Base-by-base conservation (phyloP, 2,888 invertebrate species). In the Adineta ricciae region DNA sequence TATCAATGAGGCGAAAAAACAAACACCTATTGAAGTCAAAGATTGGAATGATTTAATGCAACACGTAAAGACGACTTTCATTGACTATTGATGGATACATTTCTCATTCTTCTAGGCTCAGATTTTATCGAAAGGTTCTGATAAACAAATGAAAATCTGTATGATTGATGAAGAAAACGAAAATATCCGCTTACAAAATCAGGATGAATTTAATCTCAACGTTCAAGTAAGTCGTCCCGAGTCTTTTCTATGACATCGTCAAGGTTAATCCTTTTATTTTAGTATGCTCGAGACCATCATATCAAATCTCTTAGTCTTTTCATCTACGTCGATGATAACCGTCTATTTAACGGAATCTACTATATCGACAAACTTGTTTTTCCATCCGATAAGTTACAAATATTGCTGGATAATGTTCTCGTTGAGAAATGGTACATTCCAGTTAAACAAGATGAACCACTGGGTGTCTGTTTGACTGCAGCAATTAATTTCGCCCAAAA, bases 381-480 rank as follows among this genome's bases (percentile, higher is more conserved):
- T 78, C 78, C 78, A 7, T 5, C 21, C 11, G 41, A 78, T 78
- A 78, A 78, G 41, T 78, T 78, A 78, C 21, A 41, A 78, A 14
- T 41, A 21, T 41, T 78, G 14, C 1, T 41, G 14, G 78, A 78
- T 24, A 78, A 78, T 9, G 41, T 78, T 1, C 78, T 78, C n/a
- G 24, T 32, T 24, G 78, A 78, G n/a, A 78, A 78, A 78, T 78
- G 78, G 78, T 78, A 78, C 19, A 78, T 78, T 24, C 78, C 78
- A 78, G 38, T 38, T 2, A 78, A 78, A 78, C 89, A 89, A 86
- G 91, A 91, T 83, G 92, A 92, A 87, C 91, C 91, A 16, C 88
- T 92, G 14, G 91, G 91, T 24, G 90, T 90, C 87, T 92, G 92
- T 88, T 88, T 92, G 54, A 86, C 90, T 83, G 90, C 91, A 86